These are phyloP conservation scores for Cryptotermes secundus DNA, from an alignment of 1,140 invertebrate species.

Conservation along the genomic window DNA sequence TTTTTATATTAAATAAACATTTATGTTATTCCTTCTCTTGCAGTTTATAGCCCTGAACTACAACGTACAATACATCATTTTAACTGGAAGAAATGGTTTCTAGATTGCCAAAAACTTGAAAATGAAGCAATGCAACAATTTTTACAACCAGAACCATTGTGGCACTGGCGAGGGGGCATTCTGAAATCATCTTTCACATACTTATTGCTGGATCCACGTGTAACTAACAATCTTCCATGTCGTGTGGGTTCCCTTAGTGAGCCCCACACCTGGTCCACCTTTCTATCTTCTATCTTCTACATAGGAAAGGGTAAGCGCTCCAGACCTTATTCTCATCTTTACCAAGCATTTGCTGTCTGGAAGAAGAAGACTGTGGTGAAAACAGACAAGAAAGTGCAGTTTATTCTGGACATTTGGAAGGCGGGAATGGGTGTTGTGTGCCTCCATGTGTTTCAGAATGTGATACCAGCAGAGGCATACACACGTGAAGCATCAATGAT, in stretches of 20 bases:
- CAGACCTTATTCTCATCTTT: conserved; percentile 85
- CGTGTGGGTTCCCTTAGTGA: conserved; percentile 51
- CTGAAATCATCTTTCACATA: conserved; percentile 88
- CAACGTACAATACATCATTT: conserved; percentile 57
- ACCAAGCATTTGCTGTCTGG: conserved; percentile 75
- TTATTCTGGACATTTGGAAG: conserved; percentile 87
- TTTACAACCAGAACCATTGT: conserved; percentile 53
- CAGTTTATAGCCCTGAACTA: conserved; percentile 51
- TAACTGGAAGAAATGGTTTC: conserved; percentile 35
- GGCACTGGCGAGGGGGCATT: conserved; percentile 76
- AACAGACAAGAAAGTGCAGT: conserved; percentile 64
- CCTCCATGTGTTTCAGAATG: conserved; percentile 88
- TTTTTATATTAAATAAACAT: no score
- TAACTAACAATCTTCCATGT: conserved; percentile 74
- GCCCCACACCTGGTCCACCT: conserved; percentile 59
- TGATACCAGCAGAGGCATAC: conserved; percentile 87
- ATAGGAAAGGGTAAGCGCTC: conserved; percentile 75
- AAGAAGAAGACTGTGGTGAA: conserved; percentile 43
- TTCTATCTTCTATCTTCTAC: conserved; percentile 54
- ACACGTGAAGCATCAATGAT: conserved; percentile 94
- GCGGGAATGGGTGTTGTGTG: conserved; percentile 81
- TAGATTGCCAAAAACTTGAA: conserved; percentile 54
- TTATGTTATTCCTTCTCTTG: neutral
- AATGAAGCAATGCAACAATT: conserved; percentile 63
- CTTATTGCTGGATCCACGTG: conserved; percentile 81